phyloP scores from a whole-genome alignment of 1,140 invertebrate genomes.

The Ladona fulva region DNA sequence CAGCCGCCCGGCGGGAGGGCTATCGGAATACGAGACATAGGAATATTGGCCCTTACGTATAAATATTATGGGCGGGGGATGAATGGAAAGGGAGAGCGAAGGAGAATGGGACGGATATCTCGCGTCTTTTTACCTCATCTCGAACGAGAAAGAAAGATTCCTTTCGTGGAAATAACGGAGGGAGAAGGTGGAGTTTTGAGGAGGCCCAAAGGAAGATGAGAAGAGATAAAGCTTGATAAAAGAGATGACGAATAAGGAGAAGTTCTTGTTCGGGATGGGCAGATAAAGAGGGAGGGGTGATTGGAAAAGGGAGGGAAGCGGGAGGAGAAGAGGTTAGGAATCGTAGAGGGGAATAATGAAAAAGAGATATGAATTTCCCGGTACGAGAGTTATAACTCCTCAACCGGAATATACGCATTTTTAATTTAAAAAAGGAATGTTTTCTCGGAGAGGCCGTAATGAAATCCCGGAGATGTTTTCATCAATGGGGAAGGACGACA shows the following conservation, averaged over 20 bases:
- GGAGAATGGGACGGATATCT: background rate
- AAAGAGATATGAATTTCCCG: background rate
- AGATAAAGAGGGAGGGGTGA: background rate
- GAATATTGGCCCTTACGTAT: constrained; percentile 2
- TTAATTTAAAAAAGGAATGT: constrained; percentile 1
- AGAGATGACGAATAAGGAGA: background rate
- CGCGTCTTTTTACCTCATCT: background rate
- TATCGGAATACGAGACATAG: background rate
- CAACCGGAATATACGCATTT: background rate
- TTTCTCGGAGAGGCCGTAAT: background rate
- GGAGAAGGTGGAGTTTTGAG: background rate
- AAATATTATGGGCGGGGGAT: background rate
- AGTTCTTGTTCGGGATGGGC: background rate
- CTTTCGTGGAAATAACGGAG: background rate
- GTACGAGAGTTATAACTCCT: background rate
- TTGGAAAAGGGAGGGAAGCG: background rate
- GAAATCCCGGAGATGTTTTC: background rate
- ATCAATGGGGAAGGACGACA: background rate
- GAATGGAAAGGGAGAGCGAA: background rate
- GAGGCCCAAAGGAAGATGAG: background rate
- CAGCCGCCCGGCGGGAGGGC: background rate
- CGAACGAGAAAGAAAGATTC: background rate
- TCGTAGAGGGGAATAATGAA: background rate
- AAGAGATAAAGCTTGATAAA: background rate
- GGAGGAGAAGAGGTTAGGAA: background rate